Evolutionary conservation across 2,888 invertebrate genomes (phyloP).

Genomic region (Julus scandinavius): DNA sequence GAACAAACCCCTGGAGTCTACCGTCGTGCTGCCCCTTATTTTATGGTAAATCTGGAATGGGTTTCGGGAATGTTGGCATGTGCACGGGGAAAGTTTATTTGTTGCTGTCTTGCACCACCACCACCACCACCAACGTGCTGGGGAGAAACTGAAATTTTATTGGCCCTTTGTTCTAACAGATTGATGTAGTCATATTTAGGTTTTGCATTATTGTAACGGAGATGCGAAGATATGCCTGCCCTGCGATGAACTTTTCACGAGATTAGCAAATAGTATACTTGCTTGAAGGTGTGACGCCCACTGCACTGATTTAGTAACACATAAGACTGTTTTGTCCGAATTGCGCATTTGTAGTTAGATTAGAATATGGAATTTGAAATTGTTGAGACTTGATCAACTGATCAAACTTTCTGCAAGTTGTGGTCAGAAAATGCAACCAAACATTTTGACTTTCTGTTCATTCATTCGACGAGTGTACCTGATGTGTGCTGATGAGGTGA

Average conservation of each 20-base stretch:
- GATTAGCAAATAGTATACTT: background rate
- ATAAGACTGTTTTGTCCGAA: no score
- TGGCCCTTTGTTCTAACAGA: background rate
- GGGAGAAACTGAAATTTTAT: background rate
- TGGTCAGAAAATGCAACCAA: no score
- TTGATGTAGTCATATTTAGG: background rate
- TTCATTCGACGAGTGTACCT: no score
- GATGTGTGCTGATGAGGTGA: no score
- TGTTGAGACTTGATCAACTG: no score
- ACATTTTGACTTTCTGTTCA: no score
- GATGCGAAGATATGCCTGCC: background rate
- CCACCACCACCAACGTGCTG: background rate
- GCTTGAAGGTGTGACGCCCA: background rate
- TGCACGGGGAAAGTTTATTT: background rate
- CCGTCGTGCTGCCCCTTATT: background rate
- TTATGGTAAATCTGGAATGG: constrained; percentile 27
- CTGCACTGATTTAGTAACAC: no score
- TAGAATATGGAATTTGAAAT: no score
- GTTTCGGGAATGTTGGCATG: constrained; percentile 13
- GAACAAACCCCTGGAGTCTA: background rate
- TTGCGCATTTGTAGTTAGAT: no score
- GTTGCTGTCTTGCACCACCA: background rate
- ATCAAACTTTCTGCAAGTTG: no score
- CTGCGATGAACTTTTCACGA: background rate
- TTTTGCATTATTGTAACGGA: background rate